Evolutionary conservation across 30 jellyfish, hydroid and myxozoan species (phyloP), one percentile per base, ranked within the genome.

Genomic region (Turritopsis rubra): DNA sequence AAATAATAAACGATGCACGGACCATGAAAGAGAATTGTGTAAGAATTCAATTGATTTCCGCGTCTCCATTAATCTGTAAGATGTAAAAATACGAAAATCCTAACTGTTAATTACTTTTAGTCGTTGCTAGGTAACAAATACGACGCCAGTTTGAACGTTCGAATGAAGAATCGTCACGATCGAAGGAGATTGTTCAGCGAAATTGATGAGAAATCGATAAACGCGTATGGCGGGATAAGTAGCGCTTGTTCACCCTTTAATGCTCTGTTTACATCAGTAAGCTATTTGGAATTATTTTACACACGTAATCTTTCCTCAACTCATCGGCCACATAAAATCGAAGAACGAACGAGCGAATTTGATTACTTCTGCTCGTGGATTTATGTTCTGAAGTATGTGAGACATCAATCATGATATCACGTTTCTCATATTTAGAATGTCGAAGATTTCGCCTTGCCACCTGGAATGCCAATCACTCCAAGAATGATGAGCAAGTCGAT

Each of bases 241-340:
- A 87, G 82, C 75, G 95, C 82, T 70, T 86, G 94, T 73, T 87
- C 95, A 0, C 95, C 95, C 0, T 87, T 87, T 83, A 87, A 87
- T 66, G 88, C 95, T 0, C 73, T 87, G 41, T 87, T 79, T 74
- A 87, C 88, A 18, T 89, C 95, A 26, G 95, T 87, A 73, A 21
- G 94, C 26, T 7, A 8, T 53, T 25, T 21, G 25, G 7, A 25
- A 21, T 27, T 27, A 21, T 53, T 41, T 41, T 41, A 41, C 16
- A 16, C 18, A 71, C 79, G 27, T 73, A 27, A 73, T 27, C 8
- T 73, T 17, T 25, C 53, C 22, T 73, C 21, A 21, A 41, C 13
- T 13, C 60, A 41, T 13, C 60, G 13, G 60, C 60, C 60, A 41
- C 60, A 41, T 41, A 5, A 13, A 41, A 13, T 41, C 13, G 13